phyloP scores from a whole-genome alignment of 2,888 invertebrate species.

The Amorpha juglandis region DNA sequence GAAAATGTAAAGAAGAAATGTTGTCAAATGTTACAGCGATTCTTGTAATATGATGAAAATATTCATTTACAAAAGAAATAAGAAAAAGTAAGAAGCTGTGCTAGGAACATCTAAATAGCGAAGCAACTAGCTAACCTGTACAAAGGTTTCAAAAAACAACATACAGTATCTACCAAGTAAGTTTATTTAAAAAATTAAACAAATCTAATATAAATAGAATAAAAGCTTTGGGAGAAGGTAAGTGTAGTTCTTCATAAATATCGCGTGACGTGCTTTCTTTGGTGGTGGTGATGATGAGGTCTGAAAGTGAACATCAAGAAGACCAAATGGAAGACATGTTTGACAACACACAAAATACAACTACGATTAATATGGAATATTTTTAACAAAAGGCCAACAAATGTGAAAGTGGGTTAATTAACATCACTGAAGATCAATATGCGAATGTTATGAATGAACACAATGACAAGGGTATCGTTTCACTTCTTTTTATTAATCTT shows the following conservation, averaged over 20 bases:
- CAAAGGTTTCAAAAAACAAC: conserved; percentile 5
- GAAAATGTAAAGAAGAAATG: background rate
- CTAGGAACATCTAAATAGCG: background rate
- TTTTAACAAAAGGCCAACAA: too few species aligned
- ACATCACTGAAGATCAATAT: too few species aligned
- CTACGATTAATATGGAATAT: too few species aligned
- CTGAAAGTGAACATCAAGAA: conserved; percentile 62
- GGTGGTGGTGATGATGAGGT: conserved; percentile 68
- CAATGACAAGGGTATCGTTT: too few species aligned
- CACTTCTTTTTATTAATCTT: too few species aligned
- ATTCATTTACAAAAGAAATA: background rate
- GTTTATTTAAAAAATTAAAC: background rate
- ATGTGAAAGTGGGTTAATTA: too few species aligned
- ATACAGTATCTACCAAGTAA: background rate
- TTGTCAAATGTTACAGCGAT: background rate
- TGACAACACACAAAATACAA: background rate
- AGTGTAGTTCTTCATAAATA: conserved; percentile 58
- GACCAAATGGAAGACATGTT: conserved; percentile 9
- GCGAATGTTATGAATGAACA: too few species aligned
- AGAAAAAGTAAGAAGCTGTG: conserved; percentile 7
- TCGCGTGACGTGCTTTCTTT: conserved; percentile 71
- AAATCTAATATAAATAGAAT: conserved; percentile 11
- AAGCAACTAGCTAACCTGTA: background rate
- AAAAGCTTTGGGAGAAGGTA: conserved; percentile 17
- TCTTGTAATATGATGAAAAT: background rate